Percentiles rank a stretch among this genome's conserved stretches.
phyloP scores from a whole-genome alignment of 2,113 vertebrate genomes.

The Progne subis region DNA sequence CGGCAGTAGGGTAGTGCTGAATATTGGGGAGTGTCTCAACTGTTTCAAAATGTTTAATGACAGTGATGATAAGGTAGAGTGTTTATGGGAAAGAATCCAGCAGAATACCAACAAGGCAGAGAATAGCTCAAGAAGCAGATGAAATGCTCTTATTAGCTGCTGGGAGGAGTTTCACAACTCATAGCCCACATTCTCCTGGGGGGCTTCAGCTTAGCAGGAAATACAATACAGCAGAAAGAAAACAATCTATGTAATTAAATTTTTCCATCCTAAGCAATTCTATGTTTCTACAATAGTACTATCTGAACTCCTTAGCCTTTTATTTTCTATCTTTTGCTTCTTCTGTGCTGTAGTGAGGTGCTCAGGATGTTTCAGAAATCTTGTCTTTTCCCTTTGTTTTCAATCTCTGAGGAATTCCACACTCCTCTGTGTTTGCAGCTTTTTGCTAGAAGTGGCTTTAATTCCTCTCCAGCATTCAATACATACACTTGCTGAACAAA shows the following conservation, averaged over 20 bases:
- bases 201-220: neutral
- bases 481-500: neutral
- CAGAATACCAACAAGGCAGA: neutral
- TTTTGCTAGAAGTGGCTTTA: neutral
- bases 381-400: neutral
- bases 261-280: neutral
- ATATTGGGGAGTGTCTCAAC: neutral
- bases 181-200: neutral
- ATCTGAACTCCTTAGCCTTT: neutral
- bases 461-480: neutral
- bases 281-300: neutral
- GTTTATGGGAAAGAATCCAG: neutral
- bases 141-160: neutral
- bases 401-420: neutral
- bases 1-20: neutral
- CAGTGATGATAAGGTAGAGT: accelerated
- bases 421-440: neutral
- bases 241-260: neutral
- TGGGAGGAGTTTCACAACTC: neutral
- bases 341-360: neutral
- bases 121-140: neutral
- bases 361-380: neutral
- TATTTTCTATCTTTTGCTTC: neutral
- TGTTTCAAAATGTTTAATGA: neutral
- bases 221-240: neutral